These are phyloP conservation scores for Lasioglossum albipes DNA, from an alignment of 1,140 invertebrate genomes.

Conservation along the genomic window DNA sequence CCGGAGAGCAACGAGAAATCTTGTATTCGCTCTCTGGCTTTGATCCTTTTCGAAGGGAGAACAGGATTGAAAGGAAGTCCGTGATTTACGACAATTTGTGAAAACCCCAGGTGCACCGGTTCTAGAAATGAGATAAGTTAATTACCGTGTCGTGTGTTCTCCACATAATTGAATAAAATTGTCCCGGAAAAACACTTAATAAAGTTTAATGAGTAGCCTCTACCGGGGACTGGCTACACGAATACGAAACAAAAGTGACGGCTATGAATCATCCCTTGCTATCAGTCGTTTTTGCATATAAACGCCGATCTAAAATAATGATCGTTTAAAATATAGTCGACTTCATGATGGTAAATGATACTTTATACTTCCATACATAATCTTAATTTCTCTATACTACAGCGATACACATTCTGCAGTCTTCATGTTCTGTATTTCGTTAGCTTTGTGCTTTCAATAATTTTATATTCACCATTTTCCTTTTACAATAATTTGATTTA, in stretches of 20 bases:
- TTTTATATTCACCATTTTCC: too few relatives aligned
- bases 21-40: not conserved
- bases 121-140: slow-evolving; percentile 31
- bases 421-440: too few relatives aligned
- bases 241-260: not conserved
- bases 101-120: slow-evolving; percentile 4
- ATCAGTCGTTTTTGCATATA: not conserved
- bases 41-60: not conserved
- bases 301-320: slow-evolving; percentile 16
- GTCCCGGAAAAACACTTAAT: slow-evolving; percentile 37
- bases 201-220: slow-evolving; percentile 13
- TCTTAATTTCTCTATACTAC: too few relatives aligned
- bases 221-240: not conserved
- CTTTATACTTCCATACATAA: too few relatives aligned
- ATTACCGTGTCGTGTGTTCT: slow-evolving; percentile 9
- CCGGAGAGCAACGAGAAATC: not conserved
- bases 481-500: too few relatives aligned
- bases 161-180: slow-evolving; percentile 40
- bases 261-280: not conserved
- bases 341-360: too few relatives aligned
- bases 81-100: slow-evolving; percentile 31
- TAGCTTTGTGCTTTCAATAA: too few relatives aligned
- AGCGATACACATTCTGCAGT: too few relatives aligned
- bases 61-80: slow-evolving; percentile 30
- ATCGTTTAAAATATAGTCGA: not conserved